Evolutionary conservation across 2,888 invertebrate genomes (phyloP).

Genomic region (Caenorhabditis uteleia): DNA sequence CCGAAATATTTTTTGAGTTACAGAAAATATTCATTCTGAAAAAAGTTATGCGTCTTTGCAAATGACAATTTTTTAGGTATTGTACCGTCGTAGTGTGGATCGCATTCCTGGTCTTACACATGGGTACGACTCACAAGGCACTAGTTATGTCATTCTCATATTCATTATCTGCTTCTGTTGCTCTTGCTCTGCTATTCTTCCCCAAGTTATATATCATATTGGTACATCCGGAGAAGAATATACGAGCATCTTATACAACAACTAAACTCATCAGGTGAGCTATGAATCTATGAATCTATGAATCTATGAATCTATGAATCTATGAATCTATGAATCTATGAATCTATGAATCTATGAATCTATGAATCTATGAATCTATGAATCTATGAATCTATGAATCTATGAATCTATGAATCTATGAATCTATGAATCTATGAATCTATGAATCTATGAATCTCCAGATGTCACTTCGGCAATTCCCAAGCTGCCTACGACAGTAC

Average conservation of each 20-base stretch:
- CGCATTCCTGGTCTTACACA: slow-evolving; percentile 95
- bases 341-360: not conserved
- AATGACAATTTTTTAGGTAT: slow-evolving; percentile 57
- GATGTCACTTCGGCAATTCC: slow-evolving; percentile 67
- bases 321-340: not conserved
- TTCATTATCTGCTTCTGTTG: slow-evolving; percentile 47
- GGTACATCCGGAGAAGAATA: slow-evolving; percentile 80
- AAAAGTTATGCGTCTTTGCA: not conserved
- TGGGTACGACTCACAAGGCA: slow-evolving; percentile 78
- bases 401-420: not conserved
- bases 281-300: not conserved
- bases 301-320: not conserved
- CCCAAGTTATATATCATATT: slow-evolving; percentile 82
- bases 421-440: not conserved
- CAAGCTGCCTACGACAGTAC: slow-evolving; percentile 64
- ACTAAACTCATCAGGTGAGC: slow-evolving; percentile 75
- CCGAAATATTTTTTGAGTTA: not conserved
- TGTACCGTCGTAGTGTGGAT: slow-evolving; percentile 78
- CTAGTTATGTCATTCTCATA: slow-evolving; percentile 76
- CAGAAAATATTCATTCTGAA: not conserved
- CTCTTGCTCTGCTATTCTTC: slow-evolving; percentile 78
- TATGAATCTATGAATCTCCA: slow-evolving; percentile 5
- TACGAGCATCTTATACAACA: slow-evolving; percentile 80
- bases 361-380: not conserved
- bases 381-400: not conserved